Evolutionary conservation across 2,888 invertebrate species (phyloP), one percentile per base, ranked within the genome.

Genomic region (Linnaemya tessellans): DNA sequence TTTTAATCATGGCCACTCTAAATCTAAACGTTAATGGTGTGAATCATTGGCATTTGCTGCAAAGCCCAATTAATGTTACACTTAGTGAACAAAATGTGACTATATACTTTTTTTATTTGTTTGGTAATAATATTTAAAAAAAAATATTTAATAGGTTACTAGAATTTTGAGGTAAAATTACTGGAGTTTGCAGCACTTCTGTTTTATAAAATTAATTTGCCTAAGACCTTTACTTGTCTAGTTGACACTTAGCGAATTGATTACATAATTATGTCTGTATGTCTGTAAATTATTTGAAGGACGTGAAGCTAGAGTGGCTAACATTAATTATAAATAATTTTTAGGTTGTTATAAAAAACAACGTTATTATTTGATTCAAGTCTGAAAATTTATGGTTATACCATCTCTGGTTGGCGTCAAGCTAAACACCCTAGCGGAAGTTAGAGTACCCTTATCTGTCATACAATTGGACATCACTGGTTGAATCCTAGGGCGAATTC

Each of bases 1-100:
- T 8, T 41, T 30, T n/a, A 60, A 60, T 75, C 74, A 68, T 25
- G 74, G 80, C 8, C 80, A 67, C 51, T 58, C 30, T 15, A 51
- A n/a, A 41, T 54, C 30, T 18, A n/a, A 35, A 38, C 49, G 41
- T 22, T 25, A 64, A 25, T 64, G n/a, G 38, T 30, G 43, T 60
- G 38, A 60, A 51, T 79, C 78, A 43, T 43, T 35, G 49, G 11
- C 41, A 51, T 51, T 51, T 70, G 7, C 54, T 65, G 35, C 35
- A 41, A 30, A n/a, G 1, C 11, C 51, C 65, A 46, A 43, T 46
- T 70, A 15, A 43, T 49, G 20, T 70, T 70, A 51, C 54, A 30
- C 56, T 20, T 38, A 25, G 30, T 67, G 35, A 65, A 43, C 75
- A 35, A 1, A 25, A 38, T 49, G 18, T 18, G 20, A 1, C n/a